Base-by-base conservation (phyloP, 1,140 invertebrate species). In the Aphelinus certus region DNA sequence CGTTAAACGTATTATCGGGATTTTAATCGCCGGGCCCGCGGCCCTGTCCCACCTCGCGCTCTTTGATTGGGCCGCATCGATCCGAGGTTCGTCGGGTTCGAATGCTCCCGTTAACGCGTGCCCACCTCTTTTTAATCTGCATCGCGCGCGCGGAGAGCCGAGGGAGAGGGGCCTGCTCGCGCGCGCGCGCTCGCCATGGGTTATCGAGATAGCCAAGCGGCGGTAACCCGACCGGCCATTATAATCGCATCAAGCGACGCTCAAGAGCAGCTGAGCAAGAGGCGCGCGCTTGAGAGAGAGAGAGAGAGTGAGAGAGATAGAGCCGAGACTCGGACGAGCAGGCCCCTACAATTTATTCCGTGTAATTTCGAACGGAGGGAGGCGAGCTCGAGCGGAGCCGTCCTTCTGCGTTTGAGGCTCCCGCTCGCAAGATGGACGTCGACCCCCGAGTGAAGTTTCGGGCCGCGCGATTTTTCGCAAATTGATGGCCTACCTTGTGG, bases 201-300 rank as follows among this genome's bases (percentile, higher is more conserved):
- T 82, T 80, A 84, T 84, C 80, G 81, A 80, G 79, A 26, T 26
- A 79, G 77, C 80, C 76, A 77, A 81, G 74, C 75, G 26, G 26
- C 26, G 81, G 82, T 85, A 84, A 86, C 78, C 81, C 77, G 82
- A 84, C 81, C 80, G 78, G 85, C 84, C 81, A 86, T 86, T 86
- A 86, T 86, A 86, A 86, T 86, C 85, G 82, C 83, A 85, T 86
- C 84, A 84, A 80, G 78, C 66, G 60, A 76, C 67, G 73, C 65
- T 60, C 48, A 58, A 68, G 55, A 76, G 71, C 3, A 60, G 42
- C 57, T 61, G 66, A 61, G 10, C 4, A 53, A 58, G 46, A 56
- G 43, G 56, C 3, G 49, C 9, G 53, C 51, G 60, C 67, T 10
- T 53, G 46, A 58, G 43, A 47, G 26, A 58, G 43, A 26, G 56